Conservation (phyloP, 2,888 invertebrate genomes). For the Sepioteuthis lessoniana region DNA sequence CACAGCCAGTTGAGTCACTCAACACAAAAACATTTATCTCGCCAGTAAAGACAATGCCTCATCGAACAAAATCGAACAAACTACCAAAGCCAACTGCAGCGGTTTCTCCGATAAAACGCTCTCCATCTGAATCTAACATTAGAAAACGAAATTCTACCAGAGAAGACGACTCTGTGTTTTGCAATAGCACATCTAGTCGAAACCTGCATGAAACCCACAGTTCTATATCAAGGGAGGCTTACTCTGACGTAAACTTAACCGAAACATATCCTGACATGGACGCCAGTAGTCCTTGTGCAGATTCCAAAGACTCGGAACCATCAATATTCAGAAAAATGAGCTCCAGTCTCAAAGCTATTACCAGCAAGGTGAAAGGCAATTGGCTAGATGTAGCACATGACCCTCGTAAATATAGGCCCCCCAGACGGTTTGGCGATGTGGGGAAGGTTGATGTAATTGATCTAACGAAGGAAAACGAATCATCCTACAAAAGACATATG, state of each 20-base stretch:
- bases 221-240: slow-evolving; percentile 40
- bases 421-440: slow-evolving; percentile 42
- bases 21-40: neutral
- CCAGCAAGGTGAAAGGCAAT: slow-evolving; percentile 40
- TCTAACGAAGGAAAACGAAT: slow-evolving; percentile 60
- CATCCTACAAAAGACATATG: slow-evolving; percentile 56
- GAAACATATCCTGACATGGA: slow-evolving; percentile 1
- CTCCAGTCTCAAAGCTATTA: slow-evolving; percentile 43
- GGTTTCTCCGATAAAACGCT: slow-evolving; percentile 45
- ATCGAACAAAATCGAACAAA: slow-evolving; percentile 46
- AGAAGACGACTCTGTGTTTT: slow-evolving; percentile 44
- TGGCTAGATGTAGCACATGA: slow-evolving; percentile 45
- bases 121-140: slow-evolving; percentile 46
- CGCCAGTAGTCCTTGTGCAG: slow-evolving; percentile 35
- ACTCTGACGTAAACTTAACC: slow-evolving; percentile 44
- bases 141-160: slow-evolving; percentile 39
- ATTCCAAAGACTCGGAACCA: slow-evolving; percentile 13
- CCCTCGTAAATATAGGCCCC: slow-evolving; percentile 39
- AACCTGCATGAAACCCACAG: slow-evolving; percentile 36
- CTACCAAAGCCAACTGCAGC: slow-evolving; percentile 39
- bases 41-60: slow-evolving; percentile 40
- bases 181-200: slow-evolving; percentile 45
- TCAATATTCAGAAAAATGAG: slow-evolving; percentile 47
- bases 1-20: neutral
- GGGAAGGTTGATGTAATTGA: slow-evolving; percentile 64